Evolutionary conservation across 2,888 invertebrate genomes (phyloP).

Genomic region (Cryptocheilus praepositus): DNA sequence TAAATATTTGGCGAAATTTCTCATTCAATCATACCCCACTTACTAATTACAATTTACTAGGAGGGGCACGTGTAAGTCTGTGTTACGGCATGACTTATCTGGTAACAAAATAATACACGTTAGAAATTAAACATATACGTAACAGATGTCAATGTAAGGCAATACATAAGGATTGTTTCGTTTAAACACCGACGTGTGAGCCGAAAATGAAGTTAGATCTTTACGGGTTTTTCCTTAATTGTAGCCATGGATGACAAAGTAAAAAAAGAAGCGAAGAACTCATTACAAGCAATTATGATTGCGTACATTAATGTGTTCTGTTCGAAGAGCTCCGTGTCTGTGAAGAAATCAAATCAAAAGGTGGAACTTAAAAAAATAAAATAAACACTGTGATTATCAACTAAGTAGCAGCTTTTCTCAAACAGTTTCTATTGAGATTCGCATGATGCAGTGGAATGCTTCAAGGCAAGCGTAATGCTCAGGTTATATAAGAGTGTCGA

Average conservation of each 20-base stretch:
- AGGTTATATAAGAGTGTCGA: no score
- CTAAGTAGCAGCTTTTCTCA: background rate
- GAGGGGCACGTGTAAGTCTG: constrained; percentile 22
- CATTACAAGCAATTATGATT: constrained; percentile 20
- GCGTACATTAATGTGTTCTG: constrained; percentile 44
- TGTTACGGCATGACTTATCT: constrained; percentile 17
- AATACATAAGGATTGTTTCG: constrained; percentile 25
- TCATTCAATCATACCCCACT: constrained; percentile 24
- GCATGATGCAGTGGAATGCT: no score
- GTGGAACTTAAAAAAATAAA: constrained; percentile 17
- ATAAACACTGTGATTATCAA: background rate
- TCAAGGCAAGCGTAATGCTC: no score
- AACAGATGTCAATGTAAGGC: constrained; percentile 20
- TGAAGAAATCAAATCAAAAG: constrained; percentile 59
- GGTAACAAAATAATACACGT: constrained; percentile 25
- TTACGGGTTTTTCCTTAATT: constrained; percentile 10
- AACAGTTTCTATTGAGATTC: background rate
- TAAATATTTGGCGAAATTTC: constrained; percentile 22
- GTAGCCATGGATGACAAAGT: constrained; percentile 19
- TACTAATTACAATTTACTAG: constrained; percentile 29
- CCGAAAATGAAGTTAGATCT: no score
- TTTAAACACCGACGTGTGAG: constrained; percentile 26
- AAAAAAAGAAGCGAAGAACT: constrained; percentile 26
- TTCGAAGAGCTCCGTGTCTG: constrained; percentile 60
- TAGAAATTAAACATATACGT: constrained; percentile 31